These are phyloP conservation scores for Aphaenogaster floridana DNA, from an alignment of 1,140 invertebrate species.

Conservation along the genomic window DNA sequence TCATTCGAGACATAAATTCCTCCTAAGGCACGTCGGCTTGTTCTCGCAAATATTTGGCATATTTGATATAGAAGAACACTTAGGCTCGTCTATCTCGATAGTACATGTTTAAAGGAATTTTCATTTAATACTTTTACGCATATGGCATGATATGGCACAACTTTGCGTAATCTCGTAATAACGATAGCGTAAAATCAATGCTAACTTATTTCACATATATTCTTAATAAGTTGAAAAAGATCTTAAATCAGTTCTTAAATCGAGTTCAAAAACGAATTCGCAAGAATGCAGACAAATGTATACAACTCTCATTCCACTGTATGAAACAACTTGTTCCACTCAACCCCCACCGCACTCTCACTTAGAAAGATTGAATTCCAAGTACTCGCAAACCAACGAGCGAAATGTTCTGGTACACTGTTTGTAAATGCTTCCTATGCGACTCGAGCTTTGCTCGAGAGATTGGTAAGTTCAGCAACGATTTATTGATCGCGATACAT, in stretches of 20 bases:
- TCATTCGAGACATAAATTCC: conserved; percentile 31
- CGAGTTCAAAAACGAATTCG: background rate
- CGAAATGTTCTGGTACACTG: conserved; percentile 46
- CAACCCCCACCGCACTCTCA: conserved; percentile 37
- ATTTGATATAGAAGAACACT: conserved; percentile 18
- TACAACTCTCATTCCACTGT: conserved; percentile 9
- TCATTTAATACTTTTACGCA: conserved; percentile 11
- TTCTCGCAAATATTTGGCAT: conserved; percentile 34
- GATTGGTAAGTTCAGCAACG: conserved; percentile 66
- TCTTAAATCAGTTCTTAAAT: conserved; percentile 31
- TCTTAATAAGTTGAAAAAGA: background rate
- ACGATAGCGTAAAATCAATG: background rate
- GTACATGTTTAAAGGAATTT: background rate
- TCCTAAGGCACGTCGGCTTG: background rate
- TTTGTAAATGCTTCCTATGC: conserved; percentile 44
- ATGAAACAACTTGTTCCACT: conserved; percentile 64
- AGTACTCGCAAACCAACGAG: conserved; percentile 37
- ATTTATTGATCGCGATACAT: conserved; percentile 66
- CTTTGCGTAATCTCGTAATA: background rate
- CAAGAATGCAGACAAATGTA: background rate
- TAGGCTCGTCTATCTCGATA: conserved; percentile 4
- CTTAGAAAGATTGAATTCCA: conserved; percentile 72
- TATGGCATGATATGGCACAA: background rate
- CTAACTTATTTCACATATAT: conserved; percentile 6
- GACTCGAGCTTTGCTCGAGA: conserved; percentile 27